phyloP scores from a whole-genome alignment of 2,113 vertebrate genomes.

The Aleadryas rufinucha region DNA sequence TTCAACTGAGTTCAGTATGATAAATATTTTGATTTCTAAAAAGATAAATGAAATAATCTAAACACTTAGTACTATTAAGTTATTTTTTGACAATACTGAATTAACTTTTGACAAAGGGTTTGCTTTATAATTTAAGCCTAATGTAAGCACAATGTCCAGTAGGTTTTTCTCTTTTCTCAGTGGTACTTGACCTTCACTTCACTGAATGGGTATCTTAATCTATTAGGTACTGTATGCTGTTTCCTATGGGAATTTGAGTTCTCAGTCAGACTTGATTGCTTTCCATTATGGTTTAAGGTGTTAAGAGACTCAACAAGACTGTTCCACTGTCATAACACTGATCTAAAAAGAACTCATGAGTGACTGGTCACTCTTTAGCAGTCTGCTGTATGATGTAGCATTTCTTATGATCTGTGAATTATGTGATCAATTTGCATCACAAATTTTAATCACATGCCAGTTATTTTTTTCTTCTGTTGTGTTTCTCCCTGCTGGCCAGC shows the following conservation, averaged over 20 bases:
- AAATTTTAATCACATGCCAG: background rate
- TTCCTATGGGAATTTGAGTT: background rate
- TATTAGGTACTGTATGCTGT: background rate
- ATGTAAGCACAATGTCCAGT: background rate
- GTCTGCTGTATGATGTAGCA: background rate
- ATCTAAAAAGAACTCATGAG: background rate
- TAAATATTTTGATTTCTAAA: constrained; percentile 38
- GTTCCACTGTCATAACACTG: background rate
- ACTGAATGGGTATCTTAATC: background rate
- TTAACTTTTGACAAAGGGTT: background rate
- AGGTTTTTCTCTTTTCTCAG: background rate
- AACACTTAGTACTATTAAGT: background rate
- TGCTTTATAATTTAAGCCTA: background rate
- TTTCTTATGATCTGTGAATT: background rate
- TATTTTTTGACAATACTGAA: background rate
- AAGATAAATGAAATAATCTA: background rate
- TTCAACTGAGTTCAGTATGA: background rate
- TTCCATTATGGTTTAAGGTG: background rate
- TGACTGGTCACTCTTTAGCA: background rate
- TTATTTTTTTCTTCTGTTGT: background rate
- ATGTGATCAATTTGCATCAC: background rate
- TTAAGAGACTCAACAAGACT: background rate
- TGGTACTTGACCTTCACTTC: background rate
- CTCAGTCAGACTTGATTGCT: background rate
- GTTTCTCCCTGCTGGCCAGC: background rate